Base-by-base conservation (phyloP, 1,140 invertebrate species). In the Fopius arisanus region DNA sequence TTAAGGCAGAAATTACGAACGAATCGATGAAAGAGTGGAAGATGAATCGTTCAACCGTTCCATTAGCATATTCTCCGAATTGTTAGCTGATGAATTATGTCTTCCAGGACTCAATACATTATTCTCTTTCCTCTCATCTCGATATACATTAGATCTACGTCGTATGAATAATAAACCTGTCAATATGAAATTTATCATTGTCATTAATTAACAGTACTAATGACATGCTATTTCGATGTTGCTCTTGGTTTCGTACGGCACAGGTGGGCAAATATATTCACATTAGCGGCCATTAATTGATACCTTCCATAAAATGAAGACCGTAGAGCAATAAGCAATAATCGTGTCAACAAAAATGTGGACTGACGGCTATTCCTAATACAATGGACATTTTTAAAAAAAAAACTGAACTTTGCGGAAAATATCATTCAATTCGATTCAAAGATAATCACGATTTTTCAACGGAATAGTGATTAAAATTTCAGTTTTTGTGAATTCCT, bases 141-240 rank as follows among this genome's bases (percentile, higher is more conserved):
- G 63, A 66, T 66, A 31, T 9, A 40, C 26, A 37, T 28, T 68
- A 23, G 37, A 68, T 41, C 33, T 16, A 37, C 33, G 19, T n/a
- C n/a, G 67, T 9, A 48, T 65, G 9, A 14, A 43, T 51, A 69
- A 67, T 16, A 70, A 70, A 59, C 16, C 51, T 21, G 29, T 70
- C 48, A 59, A 70, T 70, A 62, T 70, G 16, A 70, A 26, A 59
- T 69, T 59, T 70, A 62, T 62, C 29, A 70, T n/a, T 70, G 19
- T 16, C 68, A 70, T 70, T 70, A 70, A 70, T 70, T 70, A 37
- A 62, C 16, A 54, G 1, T 3, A 59, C 33, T 70, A 54, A 70
- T 70, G 14, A 37, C 33, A 70, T 70, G 9, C 29, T 70, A 51
- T 62, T 10, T 21, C 29, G 33, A 59, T 62, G 40, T 54, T 33